These are phyloP conservation scores for Drosophila hydei DNA, from an alignment of 1,140 invertebrate genomes.

Conservation along the genomic window DNA sequence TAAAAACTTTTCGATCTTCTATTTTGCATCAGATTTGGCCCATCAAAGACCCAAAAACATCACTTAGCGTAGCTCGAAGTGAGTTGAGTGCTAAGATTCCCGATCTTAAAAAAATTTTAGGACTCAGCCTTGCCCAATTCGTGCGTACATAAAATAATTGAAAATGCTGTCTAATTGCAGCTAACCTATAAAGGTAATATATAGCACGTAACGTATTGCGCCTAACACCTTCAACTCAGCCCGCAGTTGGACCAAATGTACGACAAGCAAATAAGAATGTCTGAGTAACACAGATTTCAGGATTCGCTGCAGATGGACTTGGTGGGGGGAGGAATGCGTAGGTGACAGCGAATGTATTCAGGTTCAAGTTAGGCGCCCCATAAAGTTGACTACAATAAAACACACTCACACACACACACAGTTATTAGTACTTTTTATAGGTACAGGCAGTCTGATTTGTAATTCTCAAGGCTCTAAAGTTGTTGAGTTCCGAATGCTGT, in stretches of 20 bases:
- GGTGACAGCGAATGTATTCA: constrained; percentile 17
- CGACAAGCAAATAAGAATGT: constrained; percentile 21
- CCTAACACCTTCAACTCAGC: not conserved
- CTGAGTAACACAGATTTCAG: constrained; percentile 41
- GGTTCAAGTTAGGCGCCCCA: constrained; percentile 36
- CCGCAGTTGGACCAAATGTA: not conserved
- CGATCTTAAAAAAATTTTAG: too few species aligned
- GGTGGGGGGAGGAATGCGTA: not conserved
- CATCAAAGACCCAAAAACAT: too few species aligned
- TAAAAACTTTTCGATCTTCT: too few species aligned
- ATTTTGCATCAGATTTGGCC: too few species aligned
- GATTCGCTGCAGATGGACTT: constrained; percentile 8
- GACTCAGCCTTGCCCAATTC: too few species aligned
- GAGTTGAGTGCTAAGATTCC: too few species aligned
- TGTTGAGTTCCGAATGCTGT: constrained; percentile 25
- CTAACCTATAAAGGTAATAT: too few species aligned
- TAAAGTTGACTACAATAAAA: constrained; percentile 78
- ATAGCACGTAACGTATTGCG: not conserved
- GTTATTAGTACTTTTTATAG: constrained; percentile 81
- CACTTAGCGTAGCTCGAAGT: too few species aligned
- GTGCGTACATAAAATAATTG: too few species aligned
- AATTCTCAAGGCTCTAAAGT: constrained; percentile 80
- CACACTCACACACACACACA: constrained; percentile 61
- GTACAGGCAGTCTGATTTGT: constrained; percentile 73
- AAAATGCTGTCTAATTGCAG: too few species aligned